phyloP scores from a whole-genome alignment of 1,140 invertebrate species.

The Diuraphis noxia region DNA sequence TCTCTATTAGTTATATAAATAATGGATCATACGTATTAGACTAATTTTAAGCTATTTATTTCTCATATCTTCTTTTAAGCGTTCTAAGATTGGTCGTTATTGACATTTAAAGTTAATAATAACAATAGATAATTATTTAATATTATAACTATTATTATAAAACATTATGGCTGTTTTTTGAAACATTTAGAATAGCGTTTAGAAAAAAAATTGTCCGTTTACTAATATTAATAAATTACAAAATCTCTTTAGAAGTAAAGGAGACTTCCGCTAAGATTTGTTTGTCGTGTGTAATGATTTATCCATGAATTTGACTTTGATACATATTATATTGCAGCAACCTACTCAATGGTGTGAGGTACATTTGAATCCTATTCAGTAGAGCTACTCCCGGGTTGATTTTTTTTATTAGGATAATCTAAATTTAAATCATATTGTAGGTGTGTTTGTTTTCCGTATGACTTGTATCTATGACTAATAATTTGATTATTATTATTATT shows the following conservation, averaged over 20 bases:
- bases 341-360: background rate
- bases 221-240: background rate
- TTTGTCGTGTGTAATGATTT: background rate
- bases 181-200: background rate
- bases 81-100: background rate
- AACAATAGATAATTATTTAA: background rate
- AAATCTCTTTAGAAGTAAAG: background rate
- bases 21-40: background rate
- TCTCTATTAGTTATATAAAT: background rate
- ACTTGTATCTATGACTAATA: background rate
- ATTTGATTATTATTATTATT: no score
- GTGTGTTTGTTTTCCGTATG: background rate
- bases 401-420: background rate
- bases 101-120: background rate
- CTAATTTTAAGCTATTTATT: background rate
- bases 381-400: background rate
- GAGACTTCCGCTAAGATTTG: background rate
- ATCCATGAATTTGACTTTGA: background rate
- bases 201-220: no score
- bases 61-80: background rate
- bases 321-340: background rate
- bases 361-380: background rate
- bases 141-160: background rate
- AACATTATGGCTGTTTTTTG: background rate
- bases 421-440: background rate